Evolutionary conservation across 2,113 vertebrate species (phyloP).

Genomic region (Cephalopterus ornatus): DNA sequence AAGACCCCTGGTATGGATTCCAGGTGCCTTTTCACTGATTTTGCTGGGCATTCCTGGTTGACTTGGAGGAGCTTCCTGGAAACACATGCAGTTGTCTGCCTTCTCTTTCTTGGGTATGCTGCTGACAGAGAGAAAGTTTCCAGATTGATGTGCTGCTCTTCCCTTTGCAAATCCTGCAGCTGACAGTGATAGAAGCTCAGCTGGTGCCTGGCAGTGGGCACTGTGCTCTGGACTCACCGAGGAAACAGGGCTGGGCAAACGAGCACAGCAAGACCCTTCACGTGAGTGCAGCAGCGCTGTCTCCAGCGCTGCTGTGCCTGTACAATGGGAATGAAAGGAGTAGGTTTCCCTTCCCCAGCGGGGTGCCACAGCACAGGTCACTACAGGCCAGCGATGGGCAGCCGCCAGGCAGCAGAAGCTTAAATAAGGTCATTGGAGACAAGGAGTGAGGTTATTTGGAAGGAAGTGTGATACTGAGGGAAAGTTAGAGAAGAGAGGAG

Average conservation of each 20-base stretch:
- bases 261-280: background rate
- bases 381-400: background rate
- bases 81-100: background rate
- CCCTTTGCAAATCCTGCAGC: background rate
- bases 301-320: accelerated
- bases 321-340: accelerated
- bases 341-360: background rate
- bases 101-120: background rate
- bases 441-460: background rate
- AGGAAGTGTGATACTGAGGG: background rate
- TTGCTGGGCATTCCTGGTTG: background rate
- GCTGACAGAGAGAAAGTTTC: background rate
- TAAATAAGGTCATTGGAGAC: background rate
- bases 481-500: background rate
- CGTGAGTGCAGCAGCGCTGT: background rate
- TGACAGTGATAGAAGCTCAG: background rate
- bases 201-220: background rate
- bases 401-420: background rate
- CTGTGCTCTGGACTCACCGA: background rate
- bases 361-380: background rate
- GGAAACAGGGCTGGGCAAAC: background rate
- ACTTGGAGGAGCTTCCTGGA: background rate
- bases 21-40: background rate
- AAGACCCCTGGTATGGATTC: background rate
- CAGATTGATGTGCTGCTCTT: background rate